phyloP scores from a whole-genome alignment of 2,797 vertebrate species.

The Lophius americanus region DNA sequence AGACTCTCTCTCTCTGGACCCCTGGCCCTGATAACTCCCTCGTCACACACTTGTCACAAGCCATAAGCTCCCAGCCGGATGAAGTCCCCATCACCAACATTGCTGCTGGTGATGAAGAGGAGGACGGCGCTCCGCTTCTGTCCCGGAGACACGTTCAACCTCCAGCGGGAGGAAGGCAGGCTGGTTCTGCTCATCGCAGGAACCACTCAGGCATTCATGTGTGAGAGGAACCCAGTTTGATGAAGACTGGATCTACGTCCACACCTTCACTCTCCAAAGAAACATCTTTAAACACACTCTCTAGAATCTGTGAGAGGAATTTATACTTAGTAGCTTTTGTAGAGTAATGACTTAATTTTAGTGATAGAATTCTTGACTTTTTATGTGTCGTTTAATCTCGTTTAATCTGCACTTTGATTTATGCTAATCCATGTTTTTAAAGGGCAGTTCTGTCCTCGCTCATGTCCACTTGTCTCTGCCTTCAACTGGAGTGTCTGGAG shows the following conservation, averaged over 20 bases:
- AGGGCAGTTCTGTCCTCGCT: no score
- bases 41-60: conserved; percentile 77
- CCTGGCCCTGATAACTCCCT: conserved; percentile 66
- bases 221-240: conserved; percentile 8
- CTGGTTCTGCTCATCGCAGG: neutral
- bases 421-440: no score
- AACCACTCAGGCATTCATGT: conserved; percentile 18
- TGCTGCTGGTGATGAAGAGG: conserved; percentile 52
- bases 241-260: neutral
- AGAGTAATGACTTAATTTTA: no score
- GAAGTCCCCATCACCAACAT: conserved; percentile 66
- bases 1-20: conserved; percentile 39
- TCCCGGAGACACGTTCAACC: conserved; percentile 67
- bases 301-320: no score
- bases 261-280: no score
- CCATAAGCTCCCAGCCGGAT: conserved; percentile 68
- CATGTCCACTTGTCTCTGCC: no score
- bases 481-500: no score
- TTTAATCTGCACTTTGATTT: no score
- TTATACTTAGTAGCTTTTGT: no score
- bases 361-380: no score
- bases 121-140: conserved; percentile 23
- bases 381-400: no score
- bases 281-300: no score
- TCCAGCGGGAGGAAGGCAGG: conserved; percentile 37